A percentile compares a stretch with the other conserved stretches of the same genome.
These are phyloP conservation scores for Drosophila insularis DNA, from an alignment of 1,140 invertebrate species.

Conservation along the genomic window DNA sequence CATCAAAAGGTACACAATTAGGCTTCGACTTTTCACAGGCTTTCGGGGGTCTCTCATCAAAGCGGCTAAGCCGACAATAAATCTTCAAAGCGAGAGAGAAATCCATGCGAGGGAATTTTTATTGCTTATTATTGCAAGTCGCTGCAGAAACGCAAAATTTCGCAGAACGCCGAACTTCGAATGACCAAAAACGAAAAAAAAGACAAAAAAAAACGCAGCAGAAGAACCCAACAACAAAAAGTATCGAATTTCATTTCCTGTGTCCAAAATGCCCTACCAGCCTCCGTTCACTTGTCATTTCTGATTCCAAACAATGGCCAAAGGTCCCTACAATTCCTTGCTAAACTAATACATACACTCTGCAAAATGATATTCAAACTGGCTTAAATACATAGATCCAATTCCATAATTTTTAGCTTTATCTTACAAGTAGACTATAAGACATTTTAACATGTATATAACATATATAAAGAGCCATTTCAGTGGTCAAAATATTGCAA, in stretches of 20 bases:
- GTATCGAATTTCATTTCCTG: slow-evolving; percentile 82
- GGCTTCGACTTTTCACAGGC: slow-evolving; percentile 28
- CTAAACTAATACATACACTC: slow-evolving; percentile 2
- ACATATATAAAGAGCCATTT: too few species aligned
- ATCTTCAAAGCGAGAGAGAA: slow-evolving; percentile 71
- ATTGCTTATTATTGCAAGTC: slow-evolving; percentile 74
- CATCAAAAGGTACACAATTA: slow-evolving; percentile 76
- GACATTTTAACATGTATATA: too few species aligned
- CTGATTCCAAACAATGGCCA: slow-evolving; percentile 69
- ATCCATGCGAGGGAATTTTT: slow-evolving; percentile 70
- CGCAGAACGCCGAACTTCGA: slow-evolving; percentile 29
- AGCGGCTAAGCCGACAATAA: slow-evolving; percentile 73
- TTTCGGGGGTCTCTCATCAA: slow-evolving; percentile 53
- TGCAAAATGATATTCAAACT: background rate
- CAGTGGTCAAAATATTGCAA: too few species aligned
- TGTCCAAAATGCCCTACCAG: slow-evolving; percentile 32
- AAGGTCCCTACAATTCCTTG: slow-evolving; percentile 4
- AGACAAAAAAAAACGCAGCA: slow-evolving; percentile 24
- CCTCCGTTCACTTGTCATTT: slow-evolving; percentile 67
- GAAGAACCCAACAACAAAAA: slow-evolving; percentile 56
- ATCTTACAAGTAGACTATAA: too few species aligned
- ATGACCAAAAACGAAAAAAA: slow-evolving; percentile 3
- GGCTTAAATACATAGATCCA: too few species aligned
- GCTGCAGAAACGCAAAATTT: slow-evolving; percentile 35
- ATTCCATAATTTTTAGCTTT: too few species aligned